Base-by-base conservation (phyloP, 2,888 invertebrate species). In the Quadroppia sp. region DNA sequence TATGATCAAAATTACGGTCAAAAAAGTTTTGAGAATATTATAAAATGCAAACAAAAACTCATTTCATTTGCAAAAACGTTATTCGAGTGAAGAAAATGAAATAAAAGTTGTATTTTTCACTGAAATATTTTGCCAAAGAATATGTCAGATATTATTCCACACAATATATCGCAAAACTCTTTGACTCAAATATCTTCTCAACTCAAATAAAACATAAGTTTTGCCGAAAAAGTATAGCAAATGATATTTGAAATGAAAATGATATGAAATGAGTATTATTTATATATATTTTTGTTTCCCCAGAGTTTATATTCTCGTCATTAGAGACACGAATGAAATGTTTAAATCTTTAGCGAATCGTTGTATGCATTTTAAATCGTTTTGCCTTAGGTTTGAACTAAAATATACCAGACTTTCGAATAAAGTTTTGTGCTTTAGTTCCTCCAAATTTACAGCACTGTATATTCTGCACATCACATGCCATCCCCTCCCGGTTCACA, bases 271-370 rank as follows among this genome's bases (percentile, higher is more conserved):
- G 56, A 56, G 9, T 56, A 56, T 56, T 6, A 23, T 48, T n/a
- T n/a, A n/a, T n/a, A n/a, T n/a, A 48, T 48, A 11, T 28, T 61
- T 36, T 4, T 61, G 32, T 67, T 9, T 42, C 36, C 67, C 42
- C 42, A 42, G 67, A 67, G 67, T 56, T 20, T 56, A 56, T 56
- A 56, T 36, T 67, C 36, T 67, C 36, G 23, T 36, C 67, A 67
- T 67, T 67, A 67, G 67, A 56, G 4, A 40, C 32, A 59, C 59
- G 59, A 59, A 17, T 59, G 9, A 67, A 64, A 67, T 17, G 67
- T 67, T 67, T 67, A 67, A 67, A 67, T 67, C 67, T 67, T 42
- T 32, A 13, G 20, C 28, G 17, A 67, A 67, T 42, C 20, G 23
- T 67, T 40, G 20, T 40, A 40, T 42, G 40, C 36, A 67, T 67